Percentiles rank a stretch among this genome's conserved stretches.
Evolutionary conservation across 2,113 vertebrate species (phyloP).

Genomic region (Austrofundulus limnaeus): DNA sequence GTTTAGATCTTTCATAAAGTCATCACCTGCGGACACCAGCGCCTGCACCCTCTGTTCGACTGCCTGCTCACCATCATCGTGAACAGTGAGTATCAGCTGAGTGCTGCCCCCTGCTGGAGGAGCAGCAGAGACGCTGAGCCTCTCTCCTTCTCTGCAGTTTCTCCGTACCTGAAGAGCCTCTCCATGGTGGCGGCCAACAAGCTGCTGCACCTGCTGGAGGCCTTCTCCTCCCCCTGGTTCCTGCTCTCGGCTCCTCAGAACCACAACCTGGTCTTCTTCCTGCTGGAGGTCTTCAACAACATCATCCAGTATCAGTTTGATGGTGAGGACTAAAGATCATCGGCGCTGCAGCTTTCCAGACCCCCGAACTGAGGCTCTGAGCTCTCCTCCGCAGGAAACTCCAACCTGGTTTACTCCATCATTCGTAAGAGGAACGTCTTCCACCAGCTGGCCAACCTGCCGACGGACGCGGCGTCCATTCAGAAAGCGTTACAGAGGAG

Average conservation of each 20-base stretch:
- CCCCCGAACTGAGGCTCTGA: not conserved
- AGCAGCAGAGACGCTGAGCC: accelerated
- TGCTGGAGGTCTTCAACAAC: constrained; percentile 97
- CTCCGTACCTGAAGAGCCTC: constrained; percentile 95
- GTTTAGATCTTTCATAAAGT: constrained; percentile 95
- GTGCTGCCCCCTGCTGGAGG: constrained; percentile 34
- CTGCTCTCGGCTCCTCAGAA: constrained; percentile 90
- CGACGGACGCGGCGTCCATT: constrained; percentile 82
- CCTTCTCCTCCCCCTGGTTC: constrained; percentile 94
- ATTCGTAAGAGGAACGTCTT: constrained; percentile 93
- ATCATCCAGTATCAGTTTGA: constrained; percentile 99
- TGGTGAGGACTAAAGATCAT: constrained; percentile 77
- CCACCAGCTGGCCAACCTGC: constrained; percentile 94
- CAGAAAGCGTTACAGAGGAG: constrained; percentile 89
- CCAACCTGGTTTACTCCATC: constrained; percentile 92
- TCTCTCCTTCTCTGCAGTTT: constrained; percentile 76
- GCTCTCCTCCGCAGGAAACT: constrained; percentile 85
- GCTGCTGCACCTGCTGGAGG: constrained; percentile 93
- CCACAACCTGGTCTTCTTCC: constrained; percentile 95
- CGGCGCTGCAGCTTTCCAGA: no score
- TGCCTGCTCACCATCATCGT: constrained; percentile 96
- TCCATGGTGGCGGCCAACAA: constrained; percentile 98
- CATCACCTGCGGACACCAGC: constrained; percentile 93
- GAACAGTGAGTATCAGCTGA: constrained; percentile 82
- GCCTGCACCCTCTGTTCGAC: constrained; percentile 94